These are phyloP conservation scores for Antidorcas marsupialis DNA, from an alignment of 2,113 vertebrate species.

Conservation along the genomic window DNA sequence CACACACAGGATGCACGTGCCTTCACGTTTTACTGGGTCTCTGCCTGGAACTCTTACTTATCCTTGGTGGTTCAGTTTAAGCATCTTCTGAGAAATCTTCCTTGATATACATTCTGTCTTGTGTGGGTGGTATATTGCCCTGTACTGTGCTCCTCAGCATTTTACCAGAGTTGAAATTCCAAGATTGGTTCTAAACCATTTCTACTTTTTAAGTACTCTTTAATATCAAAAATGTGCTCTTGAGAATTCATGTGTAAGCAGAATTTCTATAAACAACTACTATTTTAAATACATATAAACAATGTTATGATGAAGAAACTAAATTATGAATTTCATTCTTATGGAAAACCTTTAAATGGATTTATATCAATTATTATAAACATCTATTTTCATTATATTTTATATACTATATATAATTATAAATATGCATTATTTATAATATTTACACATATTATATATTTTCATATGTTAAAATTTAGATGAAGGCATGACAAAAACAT, in stretches of 20 bases:
- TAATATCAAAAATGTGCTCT: background rate
- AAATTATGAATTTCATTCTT: background rate
- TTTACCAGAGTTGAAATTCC: background rate
- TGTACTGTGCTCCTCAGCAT: fast-evolving
- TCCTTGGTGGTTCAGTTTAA: background rate
- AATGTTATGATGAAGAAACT: background rate
- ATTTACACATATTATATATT: background rate
- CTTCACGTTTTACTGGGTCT: background rate
- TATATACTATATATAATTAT: background rate
- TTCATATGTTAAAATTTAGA: background rate
- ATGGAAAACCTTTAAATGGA: background rate
- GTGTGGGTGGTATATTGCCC: fast-evolving
- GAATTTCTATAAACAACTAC: background rate
- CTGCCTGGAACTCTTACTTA: background rate
- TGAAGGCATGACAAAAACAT: background rate
- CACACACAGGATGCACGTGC: fast-evolving
- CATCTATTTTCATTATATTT: background rate
- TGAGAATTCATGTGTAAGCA: background rate
- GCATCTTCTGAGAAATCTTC: background rate
- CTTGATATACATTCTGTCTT: no score
- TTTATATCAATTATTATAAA: background rate
- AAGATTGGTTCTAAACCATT: background rate
- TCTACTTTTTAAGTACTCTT: background rate
- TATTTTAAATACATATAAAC: background rate
- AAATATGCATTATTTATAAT: background rate